Percentiles rank a stretch among this genome's conserved stretches.
phyloP scores from a whole-genome alignment of 2,888 invertebrate genomes.

The Pachymerium ferrugineum region DNA sequence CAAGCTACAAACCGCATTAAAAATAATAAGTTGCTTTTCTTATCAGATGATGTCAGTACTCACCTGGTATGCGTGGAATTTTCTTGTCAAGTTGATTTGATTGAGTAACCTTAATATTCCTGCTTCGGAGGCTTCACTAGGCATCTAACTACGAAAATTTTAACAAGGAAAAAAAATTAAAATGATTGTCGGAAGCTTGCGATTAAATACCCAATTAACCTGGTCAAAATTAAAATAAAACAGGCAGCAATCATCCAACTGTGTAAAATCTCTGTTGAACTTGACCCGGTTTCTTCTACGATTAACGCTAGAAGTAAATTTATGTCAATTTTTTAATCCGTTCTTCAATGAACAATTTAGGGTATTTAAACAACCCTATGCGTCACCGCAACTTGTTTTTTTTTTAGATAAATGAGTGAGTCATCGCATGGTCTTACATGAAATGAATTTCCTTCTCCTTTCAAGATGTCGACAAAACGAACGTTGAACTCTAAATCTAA shows the following conservation, averaged over 20 bases:
- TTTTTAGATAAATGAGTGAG: neutral
- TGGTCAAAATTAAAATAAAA: neutral
- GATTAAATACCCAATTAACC: constrained; percentile 11
- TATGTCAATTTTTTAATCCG: neutral
- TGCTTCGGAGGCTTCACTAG: too few species aligned
- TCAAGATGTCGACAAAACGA: neutral
- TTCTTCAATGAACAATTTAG: neutral
- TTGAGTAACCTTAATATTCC: too few species aligned
- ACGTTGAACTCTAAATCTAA: constrained; percentile 18
- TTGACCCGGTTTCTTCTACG: neutral
- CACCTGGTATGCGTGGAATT: too few species aligned
- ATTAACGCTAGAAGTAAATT: too few species aligned
- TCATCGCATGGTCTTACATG: neutral
- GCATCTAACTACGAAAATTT: neutral
- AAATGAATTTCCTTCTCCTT: neutral
- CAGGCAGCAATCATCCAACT: neutral
- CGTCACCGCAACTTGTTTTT: neutral
- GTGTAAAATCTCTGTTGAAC: neutral
- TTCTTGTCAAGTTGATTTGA: too few species aligned
- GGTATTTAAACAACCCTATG: neutral
- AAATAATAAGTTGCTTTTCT: too few species aligned
- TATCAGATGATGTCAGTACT: too few species aligned
- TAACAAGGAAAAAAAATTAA: too few species aligned
- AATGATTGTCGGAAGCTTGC: neutral
- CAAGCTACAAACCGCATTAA: too few species aligned